A percentile compares a stretch with the other conserved stretches of the same genome.
Evolutionary conservation across 2,888 invertebrate genomes (phyloP).

Genomic region (Amiota minor): DNA sequence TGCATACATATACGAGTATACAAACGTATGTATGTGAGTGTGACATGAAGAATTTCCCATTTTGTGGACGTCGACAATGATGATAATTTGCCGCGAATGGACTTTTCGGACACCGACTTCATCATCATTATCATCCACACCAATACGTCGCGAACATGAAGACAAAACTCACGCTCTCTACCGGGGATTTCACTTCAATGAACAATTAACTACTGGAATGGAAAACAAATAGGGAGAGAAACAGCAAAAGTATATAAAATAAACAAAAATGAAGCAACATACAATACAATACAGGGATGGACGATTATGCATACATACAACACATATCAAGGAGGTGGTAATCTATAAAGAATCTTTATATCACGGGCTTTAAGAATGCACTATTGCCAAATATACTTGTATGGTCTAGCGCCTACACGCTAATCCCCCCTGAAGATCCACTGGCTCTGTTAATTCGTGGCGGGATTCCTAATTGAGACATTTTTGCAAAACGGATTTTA

Average conservation of each 20-base stretch:
- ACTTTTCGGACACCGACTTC: slow-evolving; percentile 53
- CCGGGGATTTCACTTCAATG: slow-evolving; percentile 59
- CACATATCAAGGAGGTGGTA: neutral
- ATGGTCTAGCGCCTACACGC: neutral
- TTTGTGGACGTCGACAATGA: slow-evolving; percentile 55
- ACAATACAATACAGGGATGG: slow-evolving; percentile 15
- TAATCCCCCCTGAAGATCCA: too few relatives aligned
- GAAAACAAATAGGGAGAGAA: slow-evolving; percentile 64
- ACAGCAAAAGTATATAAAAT: slow-evolving; percentile 38
- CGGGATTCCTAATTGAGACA: too few relatives aligned
- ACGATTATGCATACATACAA: neutral
- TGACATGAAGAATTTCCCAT: neutral
- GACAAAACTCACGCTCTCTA: slow-evolving; percentile 39
- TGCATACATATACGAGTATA: too few relatives aligned
- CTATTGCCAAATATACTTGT: neutral
- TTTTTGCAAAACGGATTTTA: too few relatives aligned
- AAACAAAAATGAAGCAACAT: slow-evolving; percentile 30
- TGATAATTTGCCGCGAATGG: slow-evolving; percentile 51
- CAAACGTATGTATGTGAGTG: too few relatives aligned
- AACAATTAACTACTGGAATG: slow-evolving; percentile 64
- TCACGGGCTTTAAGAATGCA: neutral
- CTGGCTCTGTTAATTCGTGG: too few relatives aligned
- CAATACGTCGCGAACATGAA: slow-evolving; percentile 28
- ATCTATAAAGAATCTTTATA: neutral
- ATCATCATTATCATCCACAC: slow-evolving; percentile 33